Percentiles rank a stretch among this genome's conserved stretches.
Conservation (phyloP, 53 echinoderm and acorn worm species). For the Crossaster papposus region DNA sequence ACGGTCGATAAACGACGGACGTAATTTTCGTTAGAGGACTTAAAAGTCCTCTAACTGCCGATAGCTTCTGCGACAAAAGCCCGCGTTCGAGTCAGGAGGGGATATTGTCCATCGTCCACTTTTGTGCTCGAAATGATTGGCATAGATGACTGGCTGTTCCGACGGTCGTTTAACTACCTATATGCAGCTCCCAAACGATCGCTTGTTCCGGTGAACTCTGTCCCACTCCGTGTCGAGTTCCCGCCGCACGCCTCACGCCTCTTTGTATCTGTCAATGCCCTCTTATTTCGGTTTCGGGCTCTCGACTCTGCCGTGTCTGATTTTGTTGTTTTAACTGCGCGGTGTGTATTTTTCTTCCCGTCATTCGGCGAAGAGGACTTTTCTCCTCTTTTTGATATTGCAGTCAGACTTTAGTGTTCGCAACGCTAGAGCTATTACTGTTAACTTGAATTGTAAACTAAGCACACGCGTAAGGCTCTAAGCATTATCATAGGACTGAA, state of each 20-base stretch:
- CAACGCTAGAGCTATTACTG: too few relatives aligned
- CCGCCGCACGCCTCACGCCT: not conserved
- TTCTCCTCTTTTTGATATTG: not conserved
- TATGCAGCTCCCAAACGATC: not conserved
- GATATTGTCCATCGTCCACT: not conserved
- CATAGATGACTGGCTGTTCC: not conserved
- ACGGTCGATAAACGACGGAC: too few relatives aligned
- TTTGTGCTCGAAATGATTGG: not conserved
- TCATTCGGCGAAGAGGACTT: not conserved
- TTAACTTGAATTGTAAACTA: too few relatives aligned
- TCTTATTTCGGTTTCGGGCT: constrained; percentile 31
- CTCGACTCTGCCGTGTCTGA: constrained; percentile 33
- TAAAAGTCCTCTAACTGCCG: not conserved
- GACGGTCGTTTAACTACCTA: not conserved
- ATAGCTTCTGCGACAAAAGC: not conserved
- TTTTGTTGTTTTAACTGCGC: constrained; percentile 42
- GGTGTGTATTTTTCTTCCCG: not conserved
- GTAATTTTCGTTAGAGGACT: too few relatives aligned
- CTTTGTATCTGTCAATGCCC: constrained; percentile 35
- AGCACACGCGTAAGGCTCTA: too few relatives aligned
- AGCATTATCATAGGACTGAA: too few relatives aligned
- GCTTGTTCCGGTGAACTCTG: not conserved
- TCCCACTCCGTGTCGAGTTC: not conserved
- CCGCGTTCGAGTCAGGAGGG: not conserved
- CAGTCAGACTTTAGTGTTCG: not conserved